A percentile compares a stretch with the other conserved stretches of the same genome.
phyloP scores from a whole-genome alignment of 2,113 vertebrate genomes.

The Megaleporinus macrocephalus region DNA sequence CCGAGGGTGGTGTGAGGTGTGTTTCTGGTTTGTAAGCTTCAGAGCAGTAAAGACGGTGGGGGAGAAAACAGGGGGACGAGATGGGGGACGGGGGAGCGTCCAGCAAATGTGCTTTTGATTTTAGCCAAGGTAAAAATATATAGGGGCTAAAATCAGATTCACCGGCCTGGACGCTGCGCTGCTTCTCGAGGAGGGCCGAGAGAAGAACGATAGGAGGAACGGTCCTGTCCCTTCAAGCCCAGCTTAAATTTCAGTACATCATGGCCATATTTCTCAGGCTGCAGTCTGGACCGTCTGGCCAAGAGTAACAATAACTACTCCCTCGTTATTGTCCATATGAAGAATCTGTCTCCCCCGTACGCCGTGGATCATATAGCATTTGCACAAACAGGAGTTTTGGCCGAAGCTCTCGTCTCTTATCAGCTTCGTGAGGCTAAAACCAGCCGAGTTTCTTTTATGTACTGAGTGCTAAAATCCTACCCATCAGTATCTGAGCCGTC shows the following conservation, averaged over 20 bases:
- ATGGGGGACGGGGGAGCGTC: constrained; percentile 50
- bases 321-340: constrained; percentile 5
- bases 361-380: constrained; percentile 18
- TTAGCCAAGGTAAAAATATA: constrained; percentile 50
- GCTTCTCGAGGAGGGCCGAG: neutral
- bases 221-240: neutral
- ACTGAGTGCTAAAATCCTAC: constrained; percentile 19
- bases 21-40: constrained; percentile 44
- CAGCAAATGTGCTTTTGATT: constrained; percentile 64
- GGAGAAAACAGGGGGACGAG: constrained; percentile 15
- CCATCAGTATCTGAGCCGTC: neutral
- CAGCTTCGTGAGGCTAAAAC: neutral
- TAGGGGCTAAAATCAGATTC: constrained; percentile 43
- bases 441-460: constrained; percentile 5
- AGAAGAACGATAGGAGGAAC: neutral
- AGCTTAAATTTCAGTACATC: neutral
- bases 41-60: constrained; percentile 18
- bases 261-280: neutral
- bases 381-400: constrained; percentile 35
- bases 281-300: neutral
- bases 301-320: constrained; percentile 26
- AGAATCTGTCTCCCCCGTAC: neutral
- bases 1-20: constrained; percentile 30
- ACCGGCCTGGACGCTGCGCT: too few species aligned
- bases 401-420: constrained; percentile 20